Evolutionary conservation across 1,140 invertebrate species (phyloP).

Genomic region (Brachionus plicatilis): DNA sequence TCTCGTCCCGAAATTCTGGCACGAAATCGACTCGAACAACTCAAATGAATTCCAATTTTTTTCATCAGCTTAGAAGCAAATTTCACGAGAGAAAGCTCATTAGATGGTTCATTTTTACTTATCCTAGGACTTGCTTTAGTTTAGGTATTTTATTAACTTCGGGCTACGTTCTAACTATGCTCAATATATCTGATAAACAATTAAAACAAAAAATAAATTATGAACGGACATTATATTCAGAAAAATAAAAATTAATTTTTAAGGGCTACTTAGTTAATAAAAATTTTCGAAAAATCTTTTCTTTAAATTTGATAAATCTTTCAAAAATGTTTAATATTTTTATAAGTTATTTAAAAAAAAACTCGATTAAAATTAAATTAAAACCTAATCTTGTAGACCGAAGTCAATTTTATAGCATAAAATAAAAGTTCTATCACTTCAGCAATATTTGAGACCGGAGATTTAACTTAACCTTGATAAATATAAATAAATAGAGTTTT

Average conservation of each 20-base stretch:
- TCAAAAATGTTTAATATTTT: too few species aligned
- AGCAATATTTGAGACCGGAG: too few species aligned
- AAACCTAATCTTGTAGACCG: too few species aligned
- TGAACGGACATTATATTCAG: neutral
- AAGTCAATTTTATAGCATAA: too few species aligned
- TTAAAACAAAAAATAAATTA: neutral
- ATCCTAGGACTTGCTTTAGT: constrained; percentile 3
- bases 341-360: too few species aligned
- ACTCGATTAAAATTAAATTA: too few species aligned
- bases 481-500: too few species aligned
- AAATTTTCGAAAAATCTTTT: neutral
- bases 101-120: neutral
- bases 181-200: neutral
- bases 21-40: neutral
- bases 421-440: too few species aligned
- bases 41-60: neutral
- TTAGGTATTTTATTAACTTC: neutral
- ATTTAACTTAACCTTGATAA: too few species aligned
- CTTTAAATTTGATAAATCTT: too few species aligned
- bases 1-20: constrained; percentile 6
- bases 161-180: neutral
- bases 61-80: neutral
- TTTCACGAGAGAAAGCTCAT: neutral
- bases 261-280: neutral
- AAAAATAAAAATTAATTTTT: neutral